Evolutionary conservation across 2,797 vertebrate genomes (phyloP).

Genomic region (Australoheros facetus): DNA sequence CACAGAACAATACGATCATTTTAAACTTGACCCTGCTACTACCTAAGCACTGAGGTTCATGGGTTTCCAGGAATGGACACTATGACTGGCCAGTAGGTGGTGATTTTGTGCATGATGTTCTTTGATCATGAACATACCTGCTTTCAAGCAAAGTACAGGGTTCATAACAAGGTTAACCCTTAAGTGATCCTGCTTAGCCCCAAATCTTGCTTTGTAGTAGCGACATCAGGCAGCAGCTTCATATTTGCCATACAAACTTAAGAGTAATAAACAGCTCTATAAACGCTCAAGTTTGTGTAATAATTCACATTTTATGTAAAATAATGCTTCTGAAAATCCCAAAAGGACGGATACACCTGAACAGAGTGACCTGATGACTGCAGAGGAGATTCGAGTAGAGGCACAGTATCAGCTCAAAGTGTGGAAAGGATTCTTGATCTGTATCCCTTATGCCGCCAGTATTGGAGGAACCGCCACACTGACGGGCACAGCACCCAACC

Average conservation of each 20-base stretch:
- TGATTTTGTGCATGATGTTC: background rate
- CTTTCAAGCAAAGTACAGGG: background rate
- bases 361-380: conserved; percentile 71
- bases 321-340: conserved; percentile 47
- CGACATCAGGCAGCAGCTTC: background rate
- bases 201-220: background rate
- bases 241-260: background rate
- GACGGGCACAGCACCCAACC: conserved; percentile 94
- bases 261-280: background rate
- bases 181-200: background rate
- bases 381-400: conserved; percentile 81
- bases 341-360: conserved; percentile 80
- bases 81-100: background rate
- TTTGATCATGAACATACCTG: background rate
- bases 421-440: conserved; percentile 98
- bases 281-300: background rate
- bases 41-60: background rate
- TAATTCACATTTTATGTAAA: background rate
- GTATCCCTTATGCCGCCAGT: conserved; percentile 94
- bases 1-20: background rate
- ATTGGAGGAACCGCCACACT: conserved; percentile 95
- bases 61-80: background rate
- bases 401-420: conserved; percentile 87
- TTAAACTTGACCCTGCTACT: background rate
- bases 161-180: background rate